Evolutionary conservation across 2,888 invertebrate species (phyloP).

Genomic region (Tolmerus cingulatus): DNA sequence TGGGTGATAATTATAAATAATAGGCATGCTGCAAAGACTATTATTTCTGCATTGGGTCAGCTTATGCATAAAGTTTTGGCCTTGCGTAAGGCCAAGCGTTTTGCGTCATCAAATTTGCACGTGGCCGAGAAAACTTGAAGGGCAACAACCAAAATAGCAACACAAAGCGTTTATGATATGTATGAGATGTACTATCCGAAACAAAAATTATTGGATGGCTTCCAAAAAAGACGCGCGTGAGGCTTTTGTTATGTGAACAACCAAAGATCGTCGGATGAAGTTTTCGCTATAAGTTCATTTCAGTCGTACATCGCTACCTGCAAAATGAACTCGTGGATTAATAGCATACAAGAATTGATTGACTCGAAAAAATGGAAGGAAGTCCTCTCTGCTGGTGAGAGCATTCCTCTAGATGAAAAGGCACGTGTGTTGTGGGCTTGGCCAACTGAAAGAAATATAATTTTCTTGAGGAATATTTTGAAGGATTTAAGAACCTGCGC

Average conservation of each 20-base stretch:
- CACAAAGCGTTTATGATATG: background rate
- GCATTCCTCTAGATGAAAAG: slow-evolving; percentile 55
- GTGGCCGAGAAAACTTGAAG: background rate
- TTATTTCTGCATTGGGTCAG: background rate
- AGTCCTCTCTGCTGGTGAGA: slow-evolving; percentile 57
- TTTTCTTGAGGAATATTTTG: slow-evolving; percentile 67
- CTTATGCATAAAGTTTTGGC: background rate
- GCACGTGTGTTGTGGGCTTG: slow-evolving; percentile 76
- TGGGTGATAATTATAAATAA: background rate
- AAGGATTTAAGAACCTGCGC: slow-evolving; percentile 63
- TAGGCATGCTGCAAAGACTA: background rate
- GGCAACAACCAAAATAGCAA: background rate
- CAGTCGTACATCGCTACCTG: background rate
- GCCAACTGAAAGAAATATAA: slow-evolving; percentile 73
- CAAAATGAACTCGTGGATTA: slow-evolving; percentile 40
- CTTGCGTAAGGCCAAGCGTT: background rate
- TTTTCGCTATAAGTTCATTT: background rate
- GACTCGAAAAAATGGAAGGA: slow-evolving; percentile 63
- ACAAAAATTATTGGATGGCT: background rate
- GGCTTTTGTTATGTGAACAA: background rate
- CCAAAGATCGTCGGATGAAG: background rate
- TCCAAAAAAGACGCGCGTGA: background rate
- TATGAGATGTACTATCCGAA: background rate
- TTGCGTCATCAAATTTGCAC: background rate
- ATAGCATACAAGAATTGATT: slow-evolving; percentile 35